Percentiles rank a stretch among this genome's conserved stretches.
phyloP scores from a whole-genome alignment of 2,888 invertebrate species.

The Onchidella celtica region DNA sequence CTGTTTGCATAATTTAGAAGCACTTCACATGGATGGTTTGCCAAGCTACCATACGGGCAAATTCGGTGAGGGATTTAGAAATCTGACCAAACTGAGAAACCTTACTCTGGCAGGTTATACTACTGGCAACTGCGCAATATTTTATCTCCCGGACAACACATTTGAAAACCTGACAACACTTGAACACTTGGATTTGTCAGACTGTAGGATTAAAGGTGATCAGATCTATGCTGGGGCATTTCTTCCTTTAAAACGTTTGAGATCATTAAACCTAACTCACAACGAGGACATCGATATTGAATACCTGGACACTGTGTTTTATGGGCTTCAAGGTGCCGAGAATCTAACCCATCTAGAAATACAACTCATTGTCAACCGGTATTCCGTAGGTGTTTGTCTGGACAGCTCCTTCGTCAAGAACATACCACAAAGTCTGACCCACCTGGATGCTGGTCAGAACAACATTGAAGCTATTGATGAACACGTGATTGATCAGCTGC shows the following conservation, averaged over 20 bases:
- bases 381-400: slow-evolving; percentile 37
- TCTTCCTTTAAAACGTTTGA: slow-evolving; percentile 16
- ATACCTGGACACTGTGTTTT: slow-evolving; percentile 37
- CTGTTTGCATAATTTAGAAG: neutral
- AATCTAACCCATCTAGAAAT: slow-evolving; percentile 26
- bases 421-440: slow-evolving; percentile 28
- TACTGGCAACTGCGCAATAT: slow-evolving; percentile 30
- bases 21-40: slow-evolving; percentile 42
- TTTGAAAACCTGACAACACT: slow-evolving; percentile 28
- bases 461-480: slow-evolving; percentile 21
- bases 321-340: slow-evolving; percentile 23
- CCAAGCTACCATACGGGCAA: neutral
- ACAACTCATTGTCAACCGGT: slow-evolving; percentile 38
- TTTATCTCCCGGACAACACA: slow-evolving; percentile 16
- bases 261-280: slow-evolving; percentile 35
- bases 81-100: slow-evolving; percentile 19
- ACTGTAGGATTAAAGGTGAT: slow-evolving; percentile 24
- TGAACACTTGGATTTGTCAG: slow-evolving; percentile 32
- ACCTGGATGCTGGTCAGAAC: slow-evolving; percentile 40
- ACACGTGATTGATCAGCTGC: slow-evolving; percentile 17
- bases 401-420: slow-evolving; percentile 11
- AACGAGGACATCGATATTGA: slow-evolving; percentile 47
- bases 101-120: neutral
- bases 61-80: slow-evolving; percentile 32
- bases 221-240: slow-evolving; percentile 18